Conservation (phyloP, 2,113 vertebrate species). For the Gymnobelideus leadbeateri region DNA sequence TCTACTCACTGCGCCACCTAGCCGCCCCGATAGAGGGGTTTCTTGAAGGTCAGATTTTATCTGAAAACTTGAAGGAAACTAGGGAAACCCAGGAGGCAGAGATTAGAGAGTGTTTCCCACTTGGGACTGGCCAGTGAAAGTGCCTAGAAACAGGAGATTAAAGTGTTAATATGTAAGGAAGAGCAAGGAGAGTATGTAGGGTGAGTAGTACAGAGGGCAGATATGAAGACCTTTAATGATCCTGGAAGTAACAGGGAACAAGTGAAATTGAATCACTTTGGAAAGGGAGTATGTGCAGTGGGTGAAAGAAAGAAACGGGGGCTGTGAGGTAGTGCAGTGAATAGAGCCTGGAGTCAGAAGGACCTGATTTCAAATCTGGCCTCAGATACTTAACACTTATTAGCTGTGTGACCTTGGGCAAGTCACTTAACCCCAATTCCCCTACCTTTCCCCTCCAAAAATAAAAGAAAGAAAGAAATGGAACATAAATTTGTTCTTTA, state of each 20-base stretch:
- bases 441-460: too few relatives aligned
- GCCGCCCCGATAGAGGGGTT: not conserved
- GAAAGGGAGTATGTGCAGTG: not conserved
- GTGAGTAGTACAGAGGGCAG: not conserved
- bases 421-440: too few relatives aligned
- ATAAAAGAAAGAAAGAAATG: not conserved
- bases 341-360: too few relatives aligned
- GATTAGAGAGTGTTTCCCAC: not conserved
- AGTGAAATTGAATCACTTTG: not conserved
- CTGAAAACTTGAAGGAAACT: not conserved
- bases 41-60: not conserved
- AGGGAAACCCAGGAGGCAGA: not conserved
- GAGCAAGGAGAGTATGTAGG: not conserved
- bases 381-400: too few relatives aligned
- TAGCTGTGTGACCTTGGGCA: too few relatives aligned
- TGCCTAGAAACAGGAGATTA: not conserved
- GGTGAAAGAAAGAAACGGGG: not conserved
- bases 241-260: not conserved
- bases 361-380: too few relatives aligned
- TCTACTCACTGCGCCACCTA: too few relatives aligned
- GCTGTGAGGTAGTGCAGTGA: too few relatives aligned
- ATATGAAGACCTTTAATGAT: not conserved
- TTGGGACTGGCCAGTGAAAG: not conserved
- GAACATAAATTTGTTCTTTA: not conserved
- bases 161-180: not conserved